Base-by-base conservation (phyloP, 2,888 invertebrate species). In the Tortricodes alternella region DNA sequence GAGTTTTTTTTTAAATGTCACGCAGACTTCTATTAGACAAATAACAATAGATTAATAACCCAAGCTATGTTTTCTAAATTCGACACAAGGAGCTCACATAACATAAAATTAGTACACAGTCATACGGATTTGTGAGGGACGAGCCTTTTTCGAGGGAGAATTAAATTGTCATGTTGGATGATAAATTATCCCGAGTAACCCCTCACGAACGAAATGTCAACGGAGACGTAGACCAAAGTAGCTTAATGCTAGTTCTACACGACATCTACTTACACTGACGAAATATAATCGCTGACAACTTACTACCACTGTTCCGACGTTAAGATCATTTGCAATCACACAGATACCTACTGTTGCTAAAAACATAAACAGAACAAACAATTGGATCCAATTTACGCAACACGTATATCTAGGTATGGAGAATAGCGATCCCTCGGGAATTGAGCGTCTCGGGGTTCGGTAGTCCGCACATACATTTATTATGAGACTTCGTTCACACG, bases 401-500 rank as follows among this genome's bases (percentile, higher is more conserved):
- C 24, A 55, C 39, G 23, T 55, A 41, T 35, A 34, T 11, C 7
- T 43, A 41, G 39, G 34, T 11, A 44, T 29, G 34, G 16, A 49
- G 43, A 49, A 41, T 49, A 55, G 55, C 27, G 24, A 29, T 7
- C 55, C 48, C 55, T 37, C 48, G 49, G 41, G 49, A 43, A 49
- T 19, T 21, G 21, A 43, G 21, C 43, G 35, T 55, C 43, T 49
- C 49, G 48, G 41, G 35, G 43, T 21, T 37, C 49, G 29, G 55
- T 27, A 41, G 49, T 29, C 43, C 55, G 43, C 55, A 37, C 43
- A 37, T 49, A 49, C 55, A 55, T 55, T 49, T 55, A 49, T 55
- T 55, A 49, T 49, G 49, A 49, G 55, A 27, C 35, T 55, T 41
- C 48, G 48, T 55, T 55, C 48, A 55, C 55, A 49, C 55, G 35